Evolutionary conservation across 2,888 invertebrate genomes (phyloP).

Genomic region (Dermolepida albohirtum): DNA sequence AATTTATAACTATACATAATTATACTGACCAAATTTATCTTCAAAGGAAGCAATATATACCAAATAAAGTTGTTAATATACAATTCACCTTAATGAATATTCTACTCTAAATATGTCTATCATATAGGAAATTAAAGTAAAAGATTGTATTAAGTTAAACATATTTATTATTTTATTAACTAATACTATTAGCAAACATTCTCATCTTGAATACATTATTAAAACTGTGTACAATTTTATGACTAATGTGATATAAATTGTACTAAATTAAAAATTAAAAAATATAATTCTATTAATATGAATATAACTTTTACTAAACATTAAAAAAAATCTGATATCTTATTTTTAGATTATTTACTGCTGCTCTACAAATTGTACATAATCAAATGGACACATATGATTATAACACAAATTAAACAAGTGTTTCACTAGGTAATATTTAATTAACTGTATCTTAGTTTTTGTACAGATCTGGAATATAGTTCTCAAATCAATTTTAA

Average conservation of each 20-base stretch:
- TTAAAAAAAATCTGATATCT: background rate
- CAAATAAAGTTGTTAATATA: constrained; percentile 6
- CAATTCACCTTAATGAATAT: constrained; percentile 4
- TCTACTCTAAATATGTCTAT: no score
- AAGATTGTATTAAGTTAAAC: constrained; percentile 5
- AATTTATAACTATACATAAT: background rate
- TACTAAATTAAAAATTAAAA: constrained; percentile 8
- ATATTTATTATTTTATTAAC: constrained; percentile 10
- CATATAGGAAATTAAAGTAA: constrained; percentile 2
- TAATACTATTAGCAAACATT: constrained; percentile 8
- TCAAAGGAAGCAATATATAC: constrained; percentile 13
- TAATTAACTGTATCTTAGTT: no score
- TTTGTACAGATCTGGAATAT: no score
- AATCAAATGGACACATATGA: background rate
- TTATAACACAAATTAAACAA: no score
- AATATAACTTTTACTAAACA: background rate
- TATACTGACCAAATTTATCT: constrained; percentile 9
- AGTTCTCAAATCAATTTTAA: no score
- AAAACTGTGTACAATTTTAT: constrained; percentile 10
- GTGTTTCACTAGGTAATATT: no score
- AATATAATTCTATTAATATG: constrained; percentile 17
- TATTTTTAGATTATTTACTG: background rate
- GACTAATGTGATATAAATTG: constrained; percentile 9
- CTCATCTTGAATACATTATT: constrained; percentile 6
- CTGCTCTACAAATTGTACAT: background rate